phyloP scores from a whole-genome alignment of 92 coral and sea anemone species.

The Porites divaricata region DNA sequence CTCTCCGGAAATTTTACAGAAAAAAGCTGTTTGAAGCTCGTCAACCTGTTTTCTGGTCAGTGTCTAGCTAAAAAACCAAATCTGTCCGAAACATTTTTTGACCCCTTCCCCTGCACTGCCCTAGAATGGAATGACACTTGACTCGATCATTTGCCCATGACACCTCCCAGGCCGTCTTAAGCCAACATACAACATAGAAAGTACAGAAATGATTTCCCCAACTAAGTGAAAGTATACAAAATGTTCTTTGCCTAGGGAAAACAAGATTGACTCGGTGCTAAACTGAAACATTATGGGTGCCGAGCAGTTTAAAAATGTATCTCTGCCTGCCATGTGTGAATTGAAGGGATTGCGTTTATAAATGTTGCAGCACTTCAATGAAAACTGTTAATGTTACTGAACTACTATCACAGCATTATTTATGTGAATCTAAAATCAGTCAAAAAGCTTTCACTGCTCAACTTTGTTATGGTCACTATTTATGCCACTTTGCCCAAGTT shows the following conservation, averaged over 20 bases:
- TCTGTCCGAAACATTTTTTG: not conserved
- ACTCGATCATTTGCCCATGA: not conserved
- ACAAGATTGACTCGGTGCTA: conserved; percentile 2
- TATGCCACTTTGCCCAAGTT: conserved; percentile 3
- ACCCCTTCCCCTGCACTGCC: conserved; percentile 9
- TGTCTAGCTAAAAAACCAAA: not conserved
- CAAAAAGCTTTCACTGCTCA: too few relatives aligned
- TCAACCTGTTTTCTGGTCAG: too few relatives aligned
- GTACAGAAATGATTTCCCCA: not conserved
- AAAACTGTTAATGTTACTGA: too few relatives aligned
- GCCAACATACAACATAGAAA: not conserved
- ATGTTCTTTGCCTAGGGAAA: not conserved
- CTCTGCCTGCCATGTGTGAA: not conserved
- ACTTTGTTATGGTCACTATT: not conserved
- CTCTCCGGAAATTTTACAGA: too few relatives aligned
- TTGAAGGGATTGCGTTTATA: conserved; percentile 1
- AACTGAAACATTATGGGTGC: too few relatives aligned
- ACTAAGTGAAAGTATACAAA: not conserved
- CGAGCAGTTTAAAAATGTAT: not conserved
- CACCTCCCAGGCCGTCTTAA: not conserved
- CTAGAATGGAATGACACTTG: not conserved
- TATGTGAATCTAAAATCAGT: too few relatives aligned
- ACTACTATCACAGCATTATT: too few relatives aligned
- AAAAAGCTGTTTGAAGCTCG: too few relatives aligned
- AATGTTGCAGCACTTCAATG: not conserved